Evolutionary conservation across 2,797 vertebrate genomes (phyloP), one percentile per base, ranked within the genome.

Genomic region (Chiloscyllium punctatum): DNA sequence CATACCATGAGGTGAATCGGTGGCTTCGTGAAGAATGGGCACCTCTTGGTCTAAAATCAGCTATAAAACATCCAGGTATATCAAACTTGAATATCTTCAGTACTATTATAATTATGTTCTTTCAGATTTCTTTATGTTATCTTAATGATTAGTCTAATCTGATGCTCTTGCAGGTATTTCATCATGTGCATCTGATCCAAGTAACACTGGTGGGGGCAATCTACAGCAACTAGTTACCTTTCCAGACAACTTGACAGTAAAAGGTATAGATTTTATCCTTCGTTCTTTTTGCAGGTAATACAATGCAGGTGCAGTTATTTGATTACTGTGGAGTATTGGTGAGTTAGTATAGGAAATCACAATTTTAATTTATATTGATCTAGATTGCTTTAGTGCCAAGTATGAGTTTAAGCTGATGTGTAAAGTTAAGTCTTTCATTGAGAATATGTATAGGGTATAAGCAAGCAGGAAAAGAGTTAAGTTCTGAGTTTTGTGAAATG

Each of bases 1-100:
- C 95, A 8, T 97, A 96, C 95, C 96, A 82, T 62, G 96, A 96
- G 91, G 96, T 96, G 42, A 97, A 97, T 82, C 30, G 16, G 25
- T 96, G 97, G 96, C 96, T 16, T 0, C 53, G 95, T 25, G 82
- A 96, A 42, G 57, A 87, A 74, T 96, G 42, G 91, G 95, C 0
- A 72, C 77, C 23, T 82, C 77, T 69, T 95, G 84, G 95, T 95
- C 74, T 95, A n/a, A 62, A 94, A n/a, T 27, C 87, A 95, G 90
- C 68, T 21, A 42, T 37, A 37, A 33, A 95, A 87, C 77, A 95
- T 18, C 57, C 18, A 25, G 96, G 84, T 95, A 51, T 51, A 33
- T 57, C 11, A 33, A 74, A 53, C 16, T 77, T 53, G 74, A 77
- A 74, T 57, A 95, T 53, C 33, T 5, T 48, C 53, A 77, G 30